phyloP scores from a whole-genome alignment of 2,888 invertebrate species.

The Hirtodrosophila confusa region DNA sequence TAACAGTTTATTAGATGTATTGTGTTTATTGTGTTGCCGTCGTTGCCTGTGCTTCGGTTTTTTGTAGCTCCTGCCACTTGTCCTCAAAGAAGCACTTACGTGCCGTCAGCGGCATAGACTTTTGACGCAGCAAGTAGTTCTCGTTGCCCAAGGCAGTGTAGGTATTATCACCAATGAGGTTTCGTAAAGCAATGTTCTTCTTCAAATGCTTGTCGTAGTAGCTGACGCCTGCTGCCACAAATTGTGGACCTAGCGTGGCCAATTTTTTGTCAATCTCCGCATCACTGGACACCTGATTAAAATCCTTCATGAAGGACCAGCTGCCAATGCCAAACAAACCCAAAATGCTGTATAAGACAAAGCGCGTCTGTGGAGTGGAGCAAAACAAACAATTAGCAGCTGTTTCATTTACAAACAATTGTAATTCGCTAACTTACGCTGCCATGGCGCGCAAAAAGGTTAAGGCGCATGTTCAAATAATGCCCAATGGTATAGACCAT shows the following conservation, averaged over 20 bases:
- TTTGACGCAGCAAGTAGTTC: slow-evolving; percentile 87
- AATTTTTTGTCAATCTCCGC: slow-evolving; percentile 87
- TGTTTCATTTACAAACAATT: too few species aligned
- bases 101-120: slow-evolving; percentile 87
- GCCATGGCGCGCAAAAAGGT: slow-evolving; percentile 86
- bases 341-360: slow-evolving; percentile 86
- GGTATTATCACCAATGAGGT: slow-evolving; percentile 85
- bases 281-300: slow-evolving; percentile 87
- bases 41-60: slow-evolving; percentile 9
- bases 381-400: neutral
- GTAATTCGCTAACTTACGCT: slow-evolving; percentile 69
- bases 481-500: slow-evolving; percentile 85
- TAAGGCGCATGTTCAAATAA: slow-evolving; percentile 85
- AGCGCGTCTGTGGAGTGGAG: slow-evolving; percentile 73
- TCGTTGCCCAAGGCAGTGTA: slow-evolving; percentile 90
- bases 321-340: slow-evolving; percentile 86
- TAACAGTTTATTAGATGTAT: slow-evolving; percentile 8
- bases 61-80: slow-evolving; percentile 83
- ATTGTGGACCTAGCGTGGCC: slow-evolving; percentile 86
- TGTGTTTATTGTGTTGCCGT: slow-evolving; percentile 39
- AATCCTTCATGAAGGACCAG: slow-evolving; percentile 88
- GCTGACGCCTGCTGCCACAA: slow-evolving; percentile 89
- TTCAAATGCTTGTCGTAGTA: slow-evolving; percentile 90
- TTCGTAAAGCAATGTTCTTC: slow-evolving; percentile 89
- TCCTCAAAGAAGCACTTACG: slow-evolving; percentile 88